Percentiles rank a stretch among this genome's conserved stretches.
Conservation (phyloP, 2,888 invertebrate genomes). For the Stenotaenia linearis region DNA sequence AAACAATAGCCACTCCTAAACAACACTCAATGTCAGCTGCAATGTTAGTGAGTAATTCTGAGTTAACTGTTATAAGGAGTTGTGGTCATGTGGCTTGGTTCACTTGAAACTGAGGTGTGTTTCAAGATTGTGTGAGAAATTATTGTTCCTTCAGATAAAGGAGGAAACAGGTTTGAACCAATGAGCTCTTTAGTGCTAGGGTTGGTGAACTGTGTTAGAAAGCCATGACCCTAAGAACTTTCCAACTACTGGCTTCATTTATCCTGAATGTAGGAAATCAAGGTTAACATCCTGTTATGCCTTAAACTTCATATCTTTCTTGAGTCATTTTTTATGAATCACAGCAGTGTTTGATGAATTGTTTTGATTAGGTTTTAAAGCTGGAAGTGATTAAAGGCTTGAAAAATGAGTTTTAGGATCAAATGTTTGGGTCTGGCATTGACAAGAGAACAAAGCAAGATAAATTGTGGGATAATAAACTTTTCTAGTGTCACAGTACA, state of each 20-base stretch:
- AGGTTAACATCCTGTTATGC: background rate
- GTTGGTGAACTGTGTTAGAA: background rate
- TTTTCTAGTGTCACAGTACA: too few species aligned
- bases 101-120: background rate
- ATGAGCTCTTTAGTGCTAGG: background rate
- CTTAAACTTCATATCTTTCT: background rate
- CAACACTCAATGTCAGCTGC: background rate
- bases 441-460: too few species aligned
- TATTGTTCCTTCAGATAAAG: background rate
- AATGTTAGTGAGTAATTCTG: background rate
- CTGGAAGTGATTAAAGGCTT: too few species aligned
- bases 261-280: background rate
- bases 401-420: too few species aligned
- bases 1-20: background rate
- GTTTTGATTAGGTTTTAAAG: too few species aligned
- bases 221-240: background rate
- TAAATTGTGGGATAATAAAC: too few species aligned
- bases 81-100: background rate
- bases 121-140: background rate
- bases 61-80: background rate
- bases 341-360: background rate
- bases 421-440: too few species aligned
- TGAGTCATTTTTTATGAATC: background rate
- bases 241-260: background rate
- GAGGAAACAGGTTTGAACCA: background rate